These are phyloP conservation scores for Columbina picui DNA, from an alignment of 2,113 vertebrate genomes.

Conservation along the genomic window DNA sequence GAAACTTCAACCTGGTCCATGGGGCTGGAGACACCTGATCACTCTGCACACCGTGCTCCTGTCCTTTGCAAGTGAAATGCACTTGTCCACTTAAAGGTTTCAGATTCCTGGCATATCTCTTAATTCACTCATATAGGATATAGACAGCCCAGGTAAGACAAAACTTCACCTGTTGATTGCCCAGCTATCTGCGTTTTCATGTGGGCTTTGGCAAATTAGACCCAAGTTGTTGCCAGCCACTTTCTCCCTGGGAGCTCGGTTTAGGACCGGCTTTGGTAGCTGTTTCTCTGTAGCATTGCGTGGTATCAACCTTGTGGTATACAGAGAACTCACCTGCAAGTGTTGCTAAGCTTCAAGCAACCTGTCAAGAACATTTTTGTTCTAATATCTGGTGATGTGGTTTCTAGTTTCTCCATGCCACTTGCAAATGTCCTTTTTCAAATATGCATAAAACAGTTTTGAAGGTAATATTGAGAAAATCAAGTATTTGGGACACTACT, in stretches of 20 bases:
- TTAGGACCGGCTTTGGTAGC: background rate
- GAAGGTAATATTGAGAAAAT: background rate
- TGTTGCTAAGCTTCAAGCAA: background rate
- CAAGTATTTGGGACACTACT: background rate
- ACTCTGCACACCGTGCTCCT: fast-evolving
- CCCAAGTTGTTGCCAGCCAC: background rate
- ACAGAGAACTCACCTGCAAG: background rate
- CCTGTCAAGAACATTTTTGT: background rate
- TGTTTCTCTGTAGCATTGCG: background rate
- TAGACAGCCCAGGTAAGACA: background rate
- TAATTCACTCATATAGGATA: background rate
- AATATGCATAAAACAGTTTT: background rate
- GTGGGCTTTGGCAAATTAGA: background rate
- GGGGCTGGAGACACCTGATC: background rate
- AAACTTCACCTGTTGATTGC: fast-evolving
- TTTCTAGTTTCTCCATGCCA: background rate
- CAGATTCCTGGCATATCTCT: background rate
- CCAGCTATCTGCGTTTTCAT: background rate
- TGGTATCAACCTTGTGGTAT: background rate
- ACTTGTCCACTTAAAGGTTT: background rate
- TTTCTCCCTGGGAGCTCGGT: constrained; percentile 8
- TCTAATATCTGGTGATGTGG: background rate
- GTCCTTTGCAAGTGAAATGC: background rate
- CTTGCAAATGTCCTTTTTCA: background rate
- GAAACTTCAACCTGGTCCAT: background rate